Evolutionary conservation across 1,140 invertebrate genomes (phyloP), one percentile per base, ranked within the genome.

Genomic region (Danaus plexippus): DNA sequence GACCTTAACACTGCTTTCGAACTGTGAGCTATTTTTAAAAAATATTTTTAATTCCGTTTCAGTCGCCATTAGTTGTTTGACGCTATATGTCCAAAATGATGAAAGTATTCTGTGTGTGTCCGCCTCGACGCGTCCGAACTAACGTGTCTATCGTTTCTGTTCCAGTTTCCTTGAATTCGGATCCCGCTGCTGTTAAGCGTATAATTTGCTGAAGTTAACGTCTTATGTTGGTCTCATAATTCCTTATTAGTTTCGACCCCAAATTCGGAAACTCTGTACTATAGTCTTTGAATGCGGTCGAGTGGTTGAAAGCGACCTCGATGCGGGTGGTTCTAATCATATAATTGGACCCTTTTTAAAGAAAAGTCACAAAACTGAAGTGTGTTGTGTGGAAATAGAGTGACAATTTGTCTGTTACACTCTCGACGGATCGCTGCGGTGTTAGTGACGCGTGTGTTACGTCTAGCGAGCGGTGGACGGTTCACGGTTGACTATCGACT

Each of bases 301-400:
- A 78, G 80, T 76, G 80, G 74, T 80, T 85, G 83, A 86, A 84
- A 80, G 69, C 77, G 73, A 72, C 68, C 76, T 81, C 81, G 70
- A 87, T 85, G 84, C 75, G 80, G 77, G 74, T 78, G 63, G 74
- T 71, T 78, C 71, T 68, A 65, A 77, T 73, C 69, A 82, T 80
- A 84, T 87, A 87, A 84, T 87, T 79, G 84, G 84, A 87, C 81
- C 79, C 70, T 85, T 84, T 85, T 75, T 73, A 83, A 85, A 81
- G 52, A 79, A 73, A 85, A 85, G 68, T 69, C 71, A 73, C 66
- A 74, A 83, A 79, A 80, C 77, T 85, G 82, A 72, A 71, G 82
- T 87, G 84, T 85, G 84, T 87, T 87, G 84, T 87, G 84, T 87
- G 84, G 82, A 87, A 87, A 87, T 87, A 85, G 84, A 87, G 85